Percentiles rank a stretch among this genome's conserved stretches.
Evolutionary conservation across 2,113 vertebrate genomes (phyloP).

Genomic region (Lagopus leucura): DNA sequence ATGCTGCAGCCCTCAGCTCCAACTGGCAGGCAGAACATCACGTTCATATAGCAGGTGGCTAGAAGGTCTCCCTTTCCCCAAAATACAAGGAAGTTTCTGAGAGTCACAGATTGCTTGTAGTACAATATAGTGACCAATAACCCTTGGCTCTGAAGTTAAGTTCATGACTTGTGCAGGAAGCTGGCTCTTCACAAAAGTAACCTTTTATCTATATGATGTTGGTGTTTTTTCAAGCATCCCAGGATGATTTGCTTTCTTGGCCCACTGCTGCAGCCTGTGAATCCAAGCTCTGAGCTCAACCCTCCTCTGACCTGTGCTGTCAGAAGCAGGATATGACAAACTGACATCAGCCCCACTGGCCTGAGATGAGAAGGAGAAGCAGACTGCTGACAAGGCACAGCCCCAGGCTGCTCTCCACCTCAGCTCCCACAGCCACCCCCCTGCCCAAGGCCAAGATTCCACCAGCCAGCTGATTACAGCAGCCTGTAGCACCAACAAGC

Average conservation of each 20-base stretch:
- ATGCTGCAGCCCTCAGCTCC: neutral
- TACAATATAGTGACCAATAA: neutral
- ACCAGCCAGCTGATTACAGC: neutral
- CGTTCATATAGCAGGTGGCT: rapidly evolving
- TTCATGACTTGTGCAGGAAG: neutral
- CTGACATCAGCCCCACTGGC: neutral
- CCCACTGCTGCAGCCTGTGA: neutral
- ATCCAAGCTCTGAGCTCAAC: neutral
- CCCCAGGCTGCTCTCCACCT: neutral
- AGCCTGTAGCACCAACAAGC: neutral
- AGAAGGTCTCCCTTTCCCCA: neutral
- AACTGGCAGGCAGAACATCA: neutral
- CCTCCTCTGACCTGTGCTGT: neutral
- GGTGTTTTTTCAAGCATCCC: neutral
- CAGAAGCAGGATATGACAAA: rapidly evolving
- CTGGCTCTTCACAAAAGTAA: neutral
- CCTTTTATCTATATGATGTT: neutral
- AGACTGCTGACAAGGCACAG: neutral
- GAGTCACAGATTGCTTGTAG: rapidly evolving
- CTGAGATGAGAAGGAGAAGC: neutral
- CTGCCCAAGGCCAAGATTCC: neutral
- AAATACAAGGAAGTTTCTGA: neutral
- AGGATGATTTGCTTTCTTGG: neutral
- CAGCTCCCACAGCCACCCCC: neutral
- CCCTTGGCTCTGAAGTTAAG: neutral